Evolutionary conservation across 1,140 invertebrate genomes (phyloP), one percentile per base, ranked within the genome.

Genomic region (Polypedilum pembai): DNA sequence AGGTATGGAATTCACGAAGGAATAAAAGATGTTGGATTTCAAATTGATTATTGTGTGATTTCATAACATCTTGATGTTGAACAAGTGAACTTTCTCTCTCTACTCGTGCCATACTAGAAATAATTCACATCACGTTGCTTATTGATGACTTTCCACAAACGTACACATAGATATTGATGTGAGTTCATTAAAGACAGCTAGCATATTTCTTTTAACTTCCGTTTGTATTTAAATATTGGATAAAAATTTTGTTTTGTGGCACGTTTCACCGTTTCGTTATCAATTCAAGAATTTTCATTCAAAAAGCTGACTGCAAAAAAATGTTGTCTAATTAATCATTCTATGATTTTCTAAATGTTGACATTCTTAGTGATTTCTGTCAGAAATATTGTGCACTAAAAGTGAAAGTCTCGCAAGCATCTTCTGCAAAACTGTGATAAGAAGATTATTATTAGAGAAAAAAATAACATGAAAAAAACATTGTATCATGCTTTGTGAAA

Each of bases 11-110:
- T 56, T 56, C 45, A 56, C 45, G 8, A 69, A 69, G 65, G 65
- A 69, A 69, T 69, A 18, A 69, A 33, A 69, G 8, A 69, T 69
- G 65, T 69, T 69, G 17, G 65, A 69, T 69, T 69, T 69, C 65
- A 21, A 69, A 69, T 69, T 69, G 65, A 69, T 69, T 69, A 18
- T 69, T 69, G 17, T 21, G 20, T 69, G 65, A 69, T 69, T 56
- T 56, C 45, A 56, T 56, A 56, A 56, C 45, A 56, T 56, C 12
- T 56, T 4, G 45, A 56, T 56, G 45, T 56, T 56, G n/a, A 56
- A 15, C 41, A 45, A 15, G 15, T 12, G 15, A 45, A 45, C 8
- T n/a, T n/a, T n/a, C n/a, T 45, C 41, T 56, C 45, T n/a, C 45
- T 56, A 15, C 24, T 56, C 12, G 45, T 56, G 45, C 45, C 12